These are phyloP conservation scores for Idaea dimidiata DNA, from an alignment of 2,888 invertebrate genomes.

Conservation along the genomic window DNA sequence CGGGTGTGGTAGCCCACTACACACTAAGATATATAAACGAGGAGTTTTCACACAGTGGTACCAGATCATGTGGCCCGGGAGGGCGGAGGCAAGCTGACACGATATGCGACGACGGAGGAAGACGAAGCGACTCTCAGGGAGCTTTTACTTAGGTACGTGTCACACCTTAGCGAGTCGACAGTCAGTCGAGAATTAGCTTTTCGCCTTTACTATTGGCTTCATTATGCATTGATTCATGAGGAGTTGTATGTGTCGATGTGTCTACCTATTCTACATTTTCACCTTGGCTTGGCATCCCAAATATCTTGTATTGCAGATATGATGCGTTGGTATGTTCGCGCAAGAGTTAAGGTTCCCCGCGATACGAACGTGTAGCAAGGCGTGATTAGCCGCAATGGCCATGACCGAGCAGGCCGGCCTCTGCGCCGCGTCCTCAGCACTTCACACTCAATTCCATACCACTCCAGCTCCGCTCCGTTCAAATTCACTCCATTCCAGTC, in stretches of 20 bases:
- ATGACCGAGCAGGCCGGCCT: constrained; percentile 33
- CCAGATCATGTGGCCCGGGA: constrained; percentile 79
- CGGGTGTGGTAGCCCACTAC: background rate
- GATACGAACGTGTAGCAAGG: constrained; percentile 8
- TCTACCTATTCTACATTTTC: constrained; percentile 43
- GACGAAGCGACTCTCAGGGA: constrained; percentile 97
- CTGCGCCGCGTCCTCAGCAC: constrained; percentile 8
- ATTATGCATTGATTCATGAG: constrained; percentile 54
- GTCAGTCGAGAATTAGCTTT: constrained; percentile 56
- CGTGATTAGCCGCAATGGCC: constrained; percentile 64
- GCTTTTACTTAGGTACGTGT: constrained; percentile 93
- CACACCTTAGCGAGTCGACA: constrained; percentile 58
- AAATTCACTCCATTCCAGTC: constrained; percentile 6
- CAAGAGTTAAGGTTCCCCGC: constrained; percentile 30
- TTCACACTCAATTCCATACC: constrained; percentile 9
- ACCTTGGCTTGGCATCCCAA: constrained; percentile 73
- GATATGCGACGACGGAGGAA: constrained; percentile 92
- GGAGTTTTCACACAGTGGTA: constrained; percentile 77
- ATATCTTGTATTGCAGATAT: constrained; percentile 76
- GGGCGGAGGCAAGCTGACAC: constrained; percentile 83
- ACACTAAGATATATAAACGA: constrained; percentile 53
- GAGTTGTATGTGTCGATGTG: constrained; percentile 39
- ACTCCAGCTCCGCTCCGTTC: background rate
- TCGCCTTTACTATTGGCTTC: constrained; percentile 70
- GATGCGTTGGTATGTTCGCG: constrained; percentile 39